Evolutionary conservation across 2,797 vertebrate species (phyloP).

Genomic region (Tapera naevia): DNA sequence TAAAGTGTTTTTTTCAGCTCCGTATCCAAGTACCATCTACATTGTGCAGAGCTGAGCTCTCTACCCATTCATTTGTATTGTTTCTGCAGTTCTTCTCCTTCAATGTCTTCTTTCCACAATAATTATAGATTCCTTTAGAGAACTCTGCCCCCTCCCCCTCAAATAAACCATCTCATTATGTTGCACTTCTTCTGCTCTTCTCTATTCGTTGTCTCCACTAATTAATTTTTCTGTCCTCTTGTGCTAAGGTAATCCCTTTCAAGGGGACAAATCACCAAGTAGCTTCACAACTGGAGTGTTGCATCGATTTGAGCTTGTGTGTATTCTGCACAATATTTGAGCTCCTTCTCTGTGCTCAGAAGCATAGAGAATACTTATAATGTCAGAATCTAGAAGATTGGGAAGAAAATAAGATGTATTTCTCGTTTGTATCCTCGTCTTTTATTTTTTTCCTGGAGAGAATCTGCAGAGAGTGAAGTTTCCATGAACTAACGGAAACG

Average conservation of each 20-base stretch:
- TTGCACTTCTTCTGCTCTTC: not conserved
- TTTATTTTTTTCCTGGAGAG: not conserved
- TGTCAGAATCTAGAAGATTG: not conserved
- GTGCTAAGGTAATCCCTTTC: not conserved
- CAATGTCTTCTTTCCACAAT: not conserved
- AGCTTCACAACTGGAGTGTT: not conserved
- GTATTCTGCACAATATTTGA: not conserved
- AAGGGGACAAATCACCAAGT: not conserved
- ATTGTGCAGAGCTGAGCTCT: not conserved
- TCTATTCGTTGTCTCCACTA: not conserved
- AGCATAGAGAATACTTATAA: not conserved
- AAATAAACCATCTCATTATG: not conserved
- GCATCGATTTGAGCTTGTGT: not conserved
- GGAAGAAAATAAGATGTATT: not conserved
- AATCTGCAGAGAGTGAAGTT: not conserved
- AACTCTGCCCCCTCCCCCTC: not conserved
- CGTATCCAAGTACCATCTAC: not conserved
- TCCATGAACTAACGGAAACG: not conserved
- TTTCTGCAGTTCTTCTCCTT: not conserved
- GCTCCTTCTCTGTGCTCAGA: not conserved
- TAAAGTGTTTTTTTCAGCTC: not conserved
- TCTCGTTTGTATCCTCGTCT: not conserved
- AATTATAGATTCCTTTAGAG: not conserved
- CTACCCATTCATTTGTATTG: not conserved
- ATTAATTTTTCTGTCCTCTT: not conserved